Evolutionary conservation across 2,113 vertebrate species (phyloP).

Genomic region (Aptenodytes patagonicus): DNA sequence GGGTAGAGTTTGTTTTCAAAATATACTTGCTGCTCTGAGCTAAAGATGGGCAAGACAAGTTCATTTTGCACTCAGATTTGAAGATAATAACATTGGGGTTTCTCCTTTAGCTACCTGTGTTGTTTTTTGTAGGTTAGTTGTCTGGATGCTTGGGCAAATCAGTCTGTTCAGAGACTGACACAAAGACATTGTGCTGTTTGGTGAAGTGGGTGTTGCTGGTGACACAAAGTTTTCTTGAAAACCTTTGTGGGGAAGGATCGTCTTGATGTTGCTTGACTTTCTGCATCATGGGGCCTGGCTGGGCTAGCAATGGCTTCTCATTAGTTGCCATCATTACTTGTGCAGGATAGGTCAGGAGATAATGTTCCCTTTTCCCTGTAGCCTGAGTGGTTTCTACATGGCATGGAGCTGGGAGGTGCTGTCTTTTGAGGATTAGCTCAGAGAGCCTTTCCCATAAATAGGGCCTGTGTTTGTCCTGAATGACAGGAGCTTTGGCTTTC

Average conservation of each 20-base stretch:
- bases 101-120: background rate
- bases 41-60: background rate
- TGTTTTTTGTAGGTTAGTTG: background rate
- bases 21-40: background rate
- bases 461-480: background rate
- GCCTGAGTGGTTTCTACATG: background rate
- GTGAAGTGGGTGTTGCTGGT: background rate
- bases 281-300: background rate
- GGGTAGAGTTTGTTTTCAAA: background rate
- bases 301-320: background rate
- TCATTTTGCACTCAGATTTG: background rate
- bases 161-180: background rate
- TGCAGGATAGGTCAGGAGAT: background rate
- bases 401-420: background rate
- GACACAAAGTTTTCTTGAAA: background rate
- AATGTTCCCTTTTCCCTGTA: background rate
- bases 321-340: background rate
- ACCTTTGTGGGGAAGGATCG: background rate
- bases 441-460: background rate
- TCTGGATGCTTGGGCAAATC: background rate
- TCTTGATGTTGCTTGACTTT: background rate
- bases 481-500: background rate
- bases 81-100: background rate
- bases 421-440: background rate
- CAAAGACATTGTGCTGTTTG: background rate